These are phyloP conservation scores for Adelphocoris suturalis DNA, from an alignment of 2,888 invertebrate species.

Conservation along the genomic window DNA sequence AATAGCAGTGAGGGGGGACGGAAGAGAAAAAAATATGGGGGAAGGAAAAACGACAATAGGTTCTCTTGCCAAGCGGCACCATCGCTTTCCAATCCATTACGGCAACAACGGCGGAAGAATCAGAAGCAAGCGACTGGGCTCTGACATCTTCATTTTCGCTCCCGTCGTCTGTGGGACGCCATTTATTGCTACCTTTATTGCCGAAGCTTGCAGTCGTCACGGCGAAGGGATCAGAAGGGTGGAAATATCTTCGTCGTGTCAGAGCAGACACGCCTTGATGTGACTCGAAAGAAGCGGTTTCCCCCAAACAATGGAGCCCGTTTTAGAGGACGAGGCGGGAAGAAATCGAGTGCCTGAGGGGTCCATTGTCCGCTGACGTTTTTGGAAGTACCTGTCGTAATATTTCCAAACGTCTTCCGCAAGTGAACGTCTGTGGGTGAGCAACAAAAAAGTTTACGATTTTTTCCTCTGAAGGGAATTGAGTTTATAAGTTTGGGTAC, in stretches of 20 bases:
- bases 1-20: neutral
- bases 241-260: conserved; percentile 17
- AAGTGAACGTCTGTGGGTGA: too few relatives aligned
- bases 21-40: neutral
- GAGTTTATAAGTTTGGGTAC: too few relatives aligned
- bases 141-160: conserved; percentile 53
- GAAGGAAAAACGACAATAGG: conserved; percentile 53
- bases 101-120: conserved; percentile 45
- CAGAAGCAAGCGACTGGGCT: conserved; percentile 33
- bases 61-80: conserved; percentile 37
- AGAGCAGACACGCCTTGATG: conserved; percentile 7
- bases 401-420: too few relatives aligned
- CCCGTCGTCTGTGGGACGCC: neutral
- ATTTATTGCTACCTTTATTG: conserved; percentile 56
- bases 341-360: neutral
- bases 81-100: conserved; percentile 65
- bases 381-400: neutral
- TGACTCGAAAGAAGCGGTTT: neutral
- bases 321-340: neutral
- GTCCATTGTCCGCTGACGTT: neutral
- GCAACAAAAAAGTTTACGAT: too few relatives aligned
- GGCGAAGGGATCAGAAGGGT: neutral
- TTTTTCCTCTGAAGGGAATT: too few relatives aligned
- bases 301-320: neutral
- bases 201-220: conserved; percentile 10